A percentile compares a stretch with the other conserved stretches of the same genome.
phyloP scores from a whole-genome alignment of 2,797 vertebrate genomes.

The Cynodonichthys magdalenae region DNA sequence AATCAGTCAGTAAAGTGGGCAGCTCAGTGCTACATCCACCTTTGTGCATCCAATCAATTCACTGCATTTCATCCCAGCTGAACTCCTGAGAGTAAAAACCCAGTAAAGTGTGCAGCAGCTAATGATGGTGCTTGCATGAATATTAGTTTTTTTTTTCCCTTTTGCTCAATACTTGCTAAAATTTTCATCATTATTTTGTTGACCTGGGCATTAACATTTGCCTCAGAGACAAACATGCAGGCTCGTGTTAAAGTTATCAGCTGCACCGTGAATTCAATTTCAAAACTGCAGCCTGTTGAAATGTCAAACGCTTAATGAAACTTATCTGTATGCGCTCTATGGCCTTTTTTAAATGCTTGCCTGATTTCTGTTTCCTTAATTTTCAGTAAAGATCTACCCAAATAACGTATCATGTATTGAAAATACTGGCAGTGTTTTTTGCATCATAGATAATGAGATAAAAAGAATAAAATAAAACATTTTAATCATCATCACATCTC shows the following conservation, averaged over 20 bases:
- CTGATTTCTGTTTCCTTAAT: constrained; percentile 17
- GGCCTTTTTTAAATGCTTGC: constrained; percentile 11
- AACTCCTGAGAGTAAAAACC: constrained; percentile 50
- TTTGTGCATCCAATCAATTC: constrained; percentile 62
- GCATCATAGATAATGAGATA: constrained; percentile 23
- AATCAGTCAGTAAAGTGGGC: constrained; percentile 48
- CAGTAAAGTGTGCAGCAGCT: constrained; percentile 42
- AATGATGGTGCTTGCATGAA: constrained; percentile 51
- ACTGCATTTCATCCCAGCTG: constrained; percentile 47
- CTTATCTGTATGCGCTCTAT: constrained; percentile 20
- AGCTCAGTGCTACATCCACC: constrained; percentile 36
- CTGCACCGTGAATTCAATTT: constrained; percentile 21
- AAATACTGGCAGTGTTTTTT: constrained; percentile 16
- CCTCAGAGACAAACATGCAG: constrained; percentile 25
- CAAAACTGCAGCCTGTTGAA: constrained; percentile 39
- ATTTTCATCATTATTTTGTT: constrained; percentile 57
- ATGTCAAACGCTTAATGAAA: constrained; percentile 41
- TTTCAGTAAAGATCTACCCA: constrained; percentile 5
- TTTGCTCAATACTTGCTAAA: constrained; percentile 41
- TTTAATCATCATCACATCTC: constrained; percentile 26
- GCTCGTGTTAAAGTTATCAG: constrained; percentile 26
- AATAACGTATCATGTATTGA: constrained; percentile 13
- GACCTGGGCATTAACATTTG: constrained; percentile 37
- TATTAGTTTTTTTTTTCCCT: constrained; percentile 27
- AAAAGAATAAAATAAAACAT: constrained; percentile 8